Evolutionary conservation across 2,113 vertebrate genomes (phyloP).

Genomic region (Pteronura brasiliensis): DNA sequence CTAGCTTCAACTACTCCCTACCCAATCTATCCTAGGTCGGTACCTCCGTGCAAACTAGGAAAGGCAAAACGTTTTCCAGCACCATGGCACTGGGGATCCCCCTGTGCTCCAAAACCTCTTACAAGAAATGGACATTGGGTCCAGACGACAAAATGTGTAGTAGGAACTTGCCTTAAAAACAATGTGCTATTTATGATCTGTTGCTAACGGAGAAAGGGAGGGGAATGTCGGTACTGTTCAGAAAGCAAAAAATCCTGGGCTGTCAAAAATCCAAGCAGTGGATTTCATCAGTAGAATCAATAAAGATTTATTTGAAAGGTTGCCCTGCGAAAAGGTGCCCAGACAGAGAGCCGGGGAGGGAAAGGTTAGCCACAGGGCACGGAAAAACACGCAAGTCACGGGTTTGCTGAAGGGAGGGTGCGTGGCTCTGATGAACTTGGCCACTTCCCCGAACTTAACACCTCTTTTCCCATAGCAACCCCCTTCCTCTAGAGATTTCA

Average conservation of each 20-base stretch:
- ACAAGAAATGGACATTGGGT: not conserved
- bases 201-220: not conserved
- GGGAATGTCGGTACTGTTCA: not conserved
- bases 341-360: not conserved
- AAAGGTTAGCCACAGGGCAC: not conserved
- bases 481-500: slow-evolving; percentile 6
- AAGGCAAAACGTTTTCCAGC: not conserved
- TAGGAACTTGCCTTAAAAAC: not conserved
- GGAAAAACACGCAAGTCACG: not conserved
- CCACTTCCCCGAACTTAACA: slow-evolving; percentile 36
- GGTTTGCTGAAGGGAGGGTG: not conserved
- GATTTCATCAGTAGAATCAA: slow-evolving; percentile 14
- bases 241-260: not conserved
- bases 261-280: not conserved
- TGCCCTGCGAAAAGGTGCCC: not conserved
- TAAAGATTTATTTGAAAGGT: slow-evolving; percentile 25
- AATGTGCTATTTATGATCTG: not conserved
- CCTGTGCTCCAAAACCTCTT: not conserved
- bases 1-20: not conserved
- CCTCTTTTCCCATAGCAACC: not conserved
- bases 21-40: not conserved
- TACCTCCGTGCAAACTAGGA: too few relatives aligned
- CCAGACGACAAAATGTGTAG: not conserved
- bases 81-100: not conserved
- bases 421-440: not conserved